A percentile compares a stretch with the other conserved stretches of the same genome.
Conservation (phyloP, 2,888 invertebrate species). For the Lamellibrachia satsuma region DNA sequence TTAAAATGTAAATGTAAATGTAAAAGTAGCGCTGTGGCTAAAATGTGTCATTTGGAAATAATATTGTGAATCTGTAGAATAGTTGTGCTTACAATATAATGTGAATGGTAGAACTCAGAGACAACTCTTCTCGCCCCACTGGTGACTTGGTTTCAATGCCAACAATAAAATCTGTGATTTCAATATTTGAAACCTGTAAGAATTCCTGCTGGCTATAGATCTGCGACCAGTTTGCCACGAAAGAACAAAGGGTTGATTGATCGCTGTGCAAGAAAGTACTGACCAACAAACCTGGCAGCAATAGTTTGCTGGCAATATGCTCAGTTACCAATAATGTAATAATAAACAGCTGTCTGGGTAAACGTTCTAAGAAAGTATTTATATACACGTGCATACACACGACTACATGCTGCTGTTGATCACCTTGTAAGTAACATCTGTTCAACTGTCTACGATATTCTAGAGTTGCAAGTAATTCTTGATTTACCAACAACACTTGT, state of each 20-base stretch:
- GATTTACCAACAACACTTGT: neutral
- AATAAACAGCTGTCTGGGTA: neutral
- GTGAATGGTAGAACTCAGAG: neutral
- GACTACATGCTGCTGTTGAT: neutral
- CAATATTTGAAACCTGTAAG: neutral
- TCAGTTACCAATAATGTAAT: neutral
- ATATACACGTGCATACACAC: neutral
- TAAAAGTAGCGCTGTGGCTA: too few relatives aligned
- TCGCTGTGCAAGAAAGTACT: too few relatives aligned
- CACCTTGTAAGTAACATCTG: neutral
- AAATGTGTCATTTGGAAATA: neutral
- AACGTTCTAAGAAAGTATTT: neutral
- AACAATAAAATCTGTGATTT: neutral
- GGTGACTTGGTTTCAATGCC: too few relatives aligned
- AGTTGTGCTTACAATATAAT: neutral
- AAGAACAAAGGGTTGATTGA: neutral
- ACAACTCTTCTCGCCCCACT: neutral
- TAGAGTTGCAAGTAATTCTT: neutral
- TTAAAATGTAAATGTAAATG: neutral
- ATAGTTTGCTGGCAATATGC: neutral
- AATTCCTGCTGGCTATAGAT: neutral
- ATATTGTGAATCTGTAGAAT: neutral
- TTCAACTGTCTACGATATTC: neutral
- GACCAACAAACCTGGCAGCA: neutral
- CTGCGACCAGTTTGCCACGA: neutral